Evolutionary conservation across 2,797 vertebrate species (phyloP).

Genomic region (Clangula hyemalis): DNA sequence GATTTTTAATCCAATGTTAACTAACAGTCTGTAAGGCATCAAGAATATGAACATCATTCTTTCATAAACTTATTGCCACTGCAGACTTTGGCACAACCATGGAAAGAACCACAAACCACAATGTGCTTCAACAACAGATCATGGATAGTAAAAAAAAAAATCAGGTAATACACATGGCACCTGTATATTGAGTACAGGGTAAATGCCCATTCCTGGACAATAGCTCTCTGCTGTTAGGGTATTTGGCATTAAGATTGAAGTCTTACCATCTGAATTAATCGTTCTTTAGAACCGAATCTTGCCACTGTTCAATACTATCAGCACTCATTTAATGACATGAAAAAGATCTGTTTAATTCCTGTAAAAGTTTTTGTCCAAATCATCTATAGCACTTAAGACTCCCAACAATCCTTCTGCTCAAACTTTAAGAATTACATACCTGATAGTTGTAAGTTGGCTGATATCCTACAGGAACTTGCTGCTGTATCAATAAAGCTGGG

Average conservation of each 20-base stretch:
- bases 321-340: background rate
- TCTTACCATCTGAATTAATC: background rate
- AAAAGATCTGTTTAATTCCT: background rate
- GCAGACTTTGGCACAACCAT: too few relatives aligned
- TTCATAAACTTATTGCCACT: background rate
- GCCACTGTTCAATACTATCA: background rate
- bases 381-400: background rate
- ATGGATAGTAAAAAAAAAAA: background rate
- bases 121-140: background rate
- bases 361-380: background rate
- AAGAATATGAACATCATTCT: background rate
- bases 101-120: background rate
- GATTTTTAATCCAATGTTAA: background rate
- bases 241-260: too few relatives aligned
- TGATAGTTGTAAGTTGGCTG: conserved; percentile 81
- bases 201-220: background rate
- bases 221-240: background rate
- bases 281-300: background rate
- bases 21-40: rapidly evolving
- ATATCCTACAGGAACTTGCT: conserved; percentile 76
- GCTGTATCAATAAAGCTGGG: conserved; percentile 74
- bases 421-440: conserved; percentile 55
- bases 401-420: background rate
- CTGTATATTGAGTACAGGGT: background rate
- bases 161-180: too few relatives aligned